phyloP scores from a whole-genome alignment of 1,140 invertebrate genomes.

The Caenorhabditis brenneri region DNA sequence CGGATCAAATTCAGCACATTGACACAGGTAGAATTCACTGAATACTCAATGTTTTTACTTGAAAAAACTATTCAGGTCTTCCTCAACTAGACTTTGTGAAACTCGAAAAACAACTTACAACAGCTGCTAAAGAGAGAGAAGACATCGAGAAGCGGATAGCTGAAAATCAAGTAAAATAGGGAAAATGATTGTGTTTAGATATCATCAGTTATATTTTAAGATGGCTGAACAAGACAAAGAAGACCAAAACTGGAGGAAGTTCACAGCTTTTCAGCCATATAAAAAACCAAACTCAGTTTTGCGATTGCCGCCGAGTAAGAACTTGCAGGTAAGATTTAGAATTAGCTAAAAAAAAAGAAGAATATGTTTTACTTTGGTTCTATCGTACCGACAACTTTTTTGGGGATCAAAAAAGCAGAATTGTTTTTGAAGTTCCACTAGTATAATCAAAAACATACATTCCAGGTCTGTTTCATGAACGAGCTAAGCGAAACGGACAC shows the following conservation, averaged over 20 bases:
- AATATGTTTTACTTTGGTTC: too few relatives aligned
- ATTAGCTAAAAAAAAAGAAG: neutral
- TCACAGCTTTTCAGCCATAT: neutral
- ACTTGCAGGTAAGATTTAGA: neutral
- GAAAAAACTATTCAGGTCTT: constrained; percentile 43
- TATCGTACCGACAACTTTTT: too few relatives aligned
- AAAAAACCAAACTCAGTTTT: neutral
- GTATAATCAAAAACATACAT: neutral
- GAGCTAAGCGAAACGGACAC: constrained; percentile 44
- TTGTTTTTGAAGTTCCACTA: too few relatives aligned
- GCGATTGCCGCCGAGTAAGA: neutral
- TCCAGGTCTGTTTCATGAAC: constrained; percentile 50
- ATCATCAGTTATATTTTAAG: neutral
- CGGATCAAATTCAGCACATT: constrained; percentile 11
- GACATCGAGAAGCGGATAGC: constrained; percentile 22
- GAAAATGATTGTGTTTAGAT: neutral
- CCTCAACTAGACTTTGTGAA: constrained; percentile 47
- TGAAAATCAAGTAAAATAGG: neutral
- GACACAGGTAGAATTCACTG: constrained; percentile 5
- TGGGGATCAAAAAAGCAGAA: too few relatives aligned
- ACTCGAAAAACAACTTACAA: constrained; percentile 41
- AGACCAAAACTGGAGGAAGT: neutral
- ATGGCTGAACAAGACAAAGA: neutral
- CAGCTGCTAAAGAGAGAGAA: constrained; percentile 45
- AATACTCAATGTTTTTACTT: too few relatives aligned